A percentile compares a stretch with the other conserved stretches of the same genome.
Evolutionary conservation across 2,797 vertebrate species (phyloP).

Genomic region (Lepidocolaptes lacrymiger): DNA sequence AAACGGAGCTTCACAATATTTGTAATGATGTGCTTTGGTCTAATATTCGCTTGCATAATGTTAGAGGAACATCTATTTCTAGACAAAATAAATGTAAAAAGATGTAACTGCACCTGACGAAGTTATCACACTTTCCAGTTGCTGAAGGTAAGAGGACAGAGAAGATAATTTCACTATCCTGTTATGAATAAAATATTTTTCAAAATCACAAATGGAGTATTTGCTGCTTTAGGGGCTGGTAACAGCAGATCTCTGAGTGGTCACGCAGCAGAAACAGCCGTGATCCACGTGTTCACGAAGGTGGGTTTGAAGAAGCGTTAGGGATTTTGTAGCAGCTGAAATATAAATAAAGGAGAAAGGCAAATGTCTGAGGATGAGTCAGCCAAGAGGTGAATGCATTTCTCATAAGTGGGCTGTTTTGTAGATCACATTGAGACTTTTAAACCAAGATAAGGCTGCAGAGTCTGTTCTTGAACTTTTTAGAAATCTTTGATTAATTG

Average conservation of each 20-base stretch:
- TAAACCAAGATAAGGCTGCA: slow-evolving; percentile 46
- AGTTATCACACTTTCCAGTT: not conserved
- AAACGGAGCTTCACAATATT: not conserved
- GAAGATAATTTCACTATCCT: not conserved
- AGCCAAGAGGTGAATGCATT: slow-evolving; percentile 53
- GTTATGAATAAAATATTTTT: not conserved
- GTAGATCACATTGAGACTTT: not conserved
- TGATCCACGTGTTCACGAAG: fast-evolving
- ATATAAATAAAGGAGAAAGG: slow-evolving; percentile 48
- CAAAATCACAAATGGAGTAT: not conserved
- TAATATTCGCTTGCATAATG: not conserved
- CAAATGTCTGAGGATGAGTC: slow-evolving; percentile 61
- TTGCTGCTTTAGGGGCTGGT: not conserved
- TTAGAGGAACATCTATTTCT: not conserved
- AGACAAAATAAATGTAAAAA: not conserved
- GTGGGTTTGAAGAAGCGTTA: not conserved
- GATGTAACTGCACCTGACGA: not conserved
- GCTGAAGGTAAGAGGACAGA: not conserved
- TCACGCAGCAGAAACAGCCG: not conserved
- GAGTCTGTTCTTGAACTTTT: slow-evolving; percentile 25
- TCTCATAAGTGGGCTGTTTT: slow-evolving; percentile 41
- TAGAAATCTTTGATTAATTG: slow-evolving; percentile 47
- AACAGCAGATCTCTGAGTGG: not conserved
- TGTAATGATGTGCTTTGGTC: not conserved
- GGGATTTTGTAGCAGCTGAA: slow-evolving; percentile 31